These are phyloP conservation scores for Smittia aterrima DNA, from an alignment of 2,888 invertebrate species.

Conservation along the genomic window DNA sequence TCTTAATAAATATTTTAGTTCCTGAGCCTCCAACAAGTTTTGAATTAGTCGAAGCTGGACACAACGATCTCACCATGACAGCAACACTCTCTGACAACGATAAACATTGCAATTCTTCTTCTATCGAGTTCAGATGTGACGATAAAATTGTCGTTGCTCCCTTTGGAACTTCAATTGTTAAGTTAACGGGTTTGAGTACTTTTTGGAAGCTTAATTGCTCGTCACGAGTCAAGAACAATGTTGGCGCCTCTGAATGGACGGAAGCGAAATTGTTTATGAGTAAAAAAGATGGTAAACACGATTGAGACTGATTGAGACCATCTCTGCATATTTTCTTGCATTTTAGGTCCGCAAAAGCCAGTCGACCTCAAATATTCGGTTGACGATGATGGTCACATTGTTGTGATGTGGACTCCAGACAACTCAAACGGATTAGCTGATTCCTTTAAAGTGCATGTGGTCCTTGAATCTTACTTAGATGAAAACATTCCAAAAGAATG, in stretches of 20 bases:
- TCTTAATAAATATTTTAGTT: not conserved
- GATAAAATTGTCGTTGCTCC: not conserved
- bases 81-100: not conserved
- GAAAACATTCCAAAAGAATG: not conserved
- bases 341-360: constrained; percentile 24
- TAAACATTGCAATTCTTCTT: not conserved
- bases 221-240: not conserved
- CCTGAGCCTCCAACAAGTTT: not conserved
- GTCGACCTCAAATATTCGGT: not conserved
- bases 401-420: not conserved
- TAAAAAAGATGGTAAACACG: not conserved
- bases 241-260: not conserved
- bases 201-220: not conserved
- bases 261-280: not conserved
- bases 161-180: not conserved
- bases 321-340: not conserved
- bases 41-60: not conserved
- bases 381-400: not conserved
- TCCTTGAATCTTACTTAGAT: not conserved
- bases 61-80: not conserved
- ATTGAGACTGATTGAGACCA: not conserved
- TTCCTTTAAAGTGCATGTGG: not conserved
- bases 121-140: constrained; percentile 1
- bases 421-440: not conserved
- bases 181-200: not conserved